Percentiles rank a stretch among this genome's conserved stretches.
Evolutionary conservation across 2,888 invertebrate genomes (phyloP).

Genomic region (Eudiplozoon nipponicum): DNA sequence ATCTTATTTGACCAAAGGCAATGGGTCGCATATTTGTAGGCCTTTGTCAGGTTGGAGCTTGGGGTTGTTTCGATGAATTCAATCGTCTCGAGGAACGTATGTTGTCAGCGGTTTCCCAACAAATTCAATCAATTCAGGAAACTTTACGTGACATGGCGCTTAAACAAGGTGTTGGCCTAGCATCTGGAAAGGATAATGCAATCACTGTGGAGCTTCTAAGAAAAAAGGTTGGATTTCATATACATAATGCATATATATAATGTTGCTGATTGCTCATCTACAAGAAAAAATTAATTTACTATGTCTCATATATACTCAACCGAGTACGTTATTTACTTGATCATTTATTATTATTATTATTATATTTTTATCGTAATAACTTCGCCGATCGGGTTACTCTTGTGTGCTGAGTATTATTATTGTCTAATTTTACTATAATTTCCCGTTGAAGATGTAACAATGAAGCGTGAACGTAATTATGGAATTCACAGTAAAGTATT

Average conservation of each 20-base stretch:
- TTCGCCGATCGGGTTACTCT: no score
- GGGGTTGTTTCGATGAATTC: constrained; percentile 99
- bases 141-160: constrained; percentile 23
- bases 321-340: no score
- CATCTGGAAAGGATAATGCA: constrained; percentile 12
- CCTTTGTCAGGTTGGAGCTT: constrained; percentile 85
- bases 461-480: no score
- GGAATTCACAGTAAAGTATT: no score
- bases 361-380: no score
- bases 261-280: neutral
- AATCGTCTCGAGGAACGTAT: constrained; percentile 91
- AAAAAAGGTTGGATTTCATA: constrained; percentile 49
- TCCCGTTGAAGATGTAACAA: no score
- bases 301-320: no score
- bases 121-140: constrained; percentile 93
- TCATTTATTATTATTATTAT: no score
- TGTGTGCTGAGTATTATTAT: no score
- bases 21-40: constrained; percentile 98
- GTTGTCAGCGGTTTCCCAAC: constrained; percentile 92
- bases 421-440: no score
- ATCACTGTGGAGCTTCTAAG: constrained; percentile 54
- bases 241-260: no score
- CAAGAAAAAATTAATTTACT: neutral
- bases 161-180: neutral
- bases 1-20: constrained; percentile 31